Conservation (phyloP, 2,113 vertebrate genomes). For the Emydura subglobosa region DNA sequence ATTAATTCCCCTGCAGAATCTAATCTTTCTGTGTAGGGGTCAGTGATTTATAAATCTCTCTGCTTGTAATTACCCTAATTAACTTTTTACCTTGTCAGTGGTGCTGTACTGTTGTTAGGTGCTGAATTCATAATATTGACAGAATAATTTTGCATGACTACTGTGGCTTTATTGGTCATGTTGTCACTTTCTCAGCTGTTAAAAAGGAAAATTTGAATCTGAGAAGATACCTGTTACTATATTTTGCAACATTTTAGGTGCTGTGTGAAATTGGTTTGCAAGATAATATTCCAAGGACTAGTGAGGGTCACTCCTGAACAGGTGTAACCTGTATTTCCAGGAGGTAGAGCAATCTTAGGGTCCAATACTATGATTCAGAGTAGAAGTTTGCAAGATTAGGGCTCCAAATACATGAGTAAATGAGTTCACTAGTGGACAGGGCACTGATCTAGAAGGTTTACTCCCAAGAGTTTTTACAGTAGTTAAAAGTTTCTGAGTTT, state of each 20-base stretch:
- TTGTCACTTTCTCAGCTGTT: background rate
- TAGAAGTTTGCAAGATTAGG: background rate
- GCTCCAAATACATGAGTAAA: background rate
- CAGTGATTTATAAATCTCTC: slow-evolving; percentile 56
- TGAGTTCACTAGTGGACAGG: accelerated
- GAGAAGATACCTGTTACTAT: background rate
- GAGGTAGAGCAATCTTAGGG: background rate
- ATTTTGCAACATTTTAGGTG: background rate
- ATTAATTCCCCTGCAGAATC: slow-evolving; percentile 48
- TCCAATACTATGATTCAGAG: accelerated
- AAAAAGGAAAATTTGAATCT: background rate
- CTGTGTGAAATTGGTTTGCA: background rate
- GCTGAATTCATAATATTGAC: background rate
- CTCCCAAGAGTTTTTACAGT: background rate
- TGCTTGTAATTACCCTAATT: slow-evolving; percentile 34
- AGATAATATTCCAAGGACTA: background rate
- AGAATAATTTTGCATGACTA: background rate
- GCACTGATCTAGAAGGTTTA: background rate
- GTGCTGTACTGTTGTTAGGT: background rate
- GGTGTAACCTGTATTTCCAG: background rate
- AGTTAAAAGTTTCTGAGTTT: background rate
- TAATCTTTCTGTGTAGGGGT: slow-evolving; percentile 25
- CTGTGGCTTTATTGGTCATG: background rate
- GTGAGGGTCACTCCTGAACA: background rate
- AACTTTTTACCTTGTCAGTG: slow-evolving; percentile 53